Evolutionary conservation across 2,113 vertebrate species (phyloP).

Genomic region (Campylomormyrus tamandua): DNA sequence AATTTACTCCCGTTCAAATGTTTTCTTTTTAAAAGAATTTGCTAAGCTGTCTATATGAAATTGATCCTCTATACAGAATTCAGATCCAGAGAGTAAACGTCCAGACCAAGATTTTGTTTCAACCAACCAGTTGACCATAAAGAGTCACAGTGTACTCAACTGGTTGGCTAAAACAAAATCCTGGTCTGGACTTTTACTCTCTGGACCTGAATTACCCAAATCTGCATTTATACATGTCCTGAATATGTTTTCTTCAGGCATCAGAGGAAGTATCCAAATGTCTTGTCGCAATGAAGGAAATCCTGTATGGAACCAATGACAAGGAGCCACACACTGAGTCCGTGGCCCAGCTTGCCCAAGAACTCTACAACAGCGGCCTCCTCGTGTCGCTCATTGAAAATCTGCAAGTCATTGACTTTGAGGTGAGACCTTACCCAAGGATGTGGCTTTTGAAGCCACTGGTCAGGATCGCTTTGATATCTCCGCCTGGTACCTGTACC

Average conservation of each 20-base stretch:
- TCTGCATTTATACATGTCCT: neutral
- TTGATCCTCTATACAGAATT: neutral
- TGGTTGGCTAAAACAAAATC: no score
- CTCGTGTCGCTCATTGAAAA: slow-evolving; percentile 81
- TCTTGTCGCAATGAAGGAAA: slow-evolving; percentile 93
- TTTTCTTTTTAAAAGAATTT: neutral
- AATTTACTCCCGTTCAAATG: neutral
- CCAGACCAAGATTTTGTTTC: no score
- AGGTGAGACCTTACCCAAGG: slow-evolving; percentile 60
- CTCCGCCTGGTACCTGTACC: neutral
- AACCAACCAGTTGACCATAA: no score
- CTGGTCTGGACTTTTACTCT: no score
- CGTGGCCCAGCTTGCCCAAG: slow-evolving; percentile 88
- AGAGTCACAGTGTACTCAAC: no score
- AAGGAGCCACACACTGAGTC: slow-evolving; percentile 90
- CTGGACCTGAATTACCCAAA: no score
- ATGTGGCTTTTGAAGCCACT: neutral
- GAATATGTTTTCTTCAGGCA: slow-evolving; percentile 57
- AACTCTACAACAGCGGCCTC: slow-evolving; percentile 86
- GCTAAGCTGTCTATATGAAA: neutral
- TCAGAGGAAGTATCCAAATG: slow-evolving; percentile 96
- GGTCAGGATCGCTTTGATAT: neutral
- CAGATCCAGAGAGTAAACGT: no score
- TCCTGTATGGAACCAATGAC: slow-evolving; percentile 85
- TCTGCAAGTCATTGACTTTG: slow-evolving; percentile 91